Evolutionary conservation across 2,113 vertebrate genomes (phyloP), one percentile per base, ranked within the genome.

Genomic region (Neodontobutis hainanensis): DNA sequence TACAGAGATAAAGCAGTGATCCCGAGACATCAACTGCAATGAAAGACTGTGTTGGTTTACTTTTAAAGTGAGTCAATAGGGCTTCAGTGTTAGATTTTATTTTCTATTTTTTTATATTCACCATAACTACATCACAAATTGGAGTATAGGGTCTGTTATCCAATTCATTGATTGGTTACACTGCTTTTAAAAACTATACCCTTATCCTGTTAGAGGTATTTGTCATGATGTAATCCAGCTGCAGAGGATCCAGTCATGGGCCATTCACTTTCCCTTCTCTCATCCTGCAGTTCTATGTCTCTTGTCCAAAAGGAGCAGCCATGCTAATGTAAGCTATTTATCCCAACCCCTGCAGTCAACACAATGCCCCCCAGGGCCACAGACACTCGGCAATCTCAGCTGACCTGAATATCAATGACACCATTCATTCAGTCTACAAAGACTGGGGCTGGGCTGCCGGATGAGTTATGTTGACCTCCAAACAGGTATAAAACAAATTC

Each of bases 341-440:
- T 80, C 82, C 44, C 12, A 47, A 70, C 68, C 19, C 73, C 70
- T 75, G 65, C 70, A 71, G 84, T 82, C 78, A 88, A 77, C 82
- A 82, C 73, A 82, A 72, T 71, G 64, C 63, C 66, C 65, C 63
- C 16, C n/a, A 36, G 50, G 70, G 65, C 77, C 75, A 70, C 16
- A 60, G 73, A 61, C 72, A 50, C 68, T 75, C 78, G 60, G 72
- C 49, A 75, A 68, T 77, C 78, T 78, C 77, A 61, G 47, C 74
- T 78, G 81, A 85, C 72, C 83, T 73, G 68, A 76, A 86, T 85
- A 88, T 83, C 78, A 88, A 80, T 75, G 75, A 77, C 76, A 76
- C 11, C 59, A 56, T 65, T 75, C 77, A 78, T 70, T 80, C 61
- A 82, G 61, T 44, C 46, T 55, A 61, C 57, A 1, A 61, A 66